These are phyloP conservation scores for Camarhynchus parvulus DNA, from an alignment of 2,113 vertebrate species.

Conservation along the genomic window DNA sequence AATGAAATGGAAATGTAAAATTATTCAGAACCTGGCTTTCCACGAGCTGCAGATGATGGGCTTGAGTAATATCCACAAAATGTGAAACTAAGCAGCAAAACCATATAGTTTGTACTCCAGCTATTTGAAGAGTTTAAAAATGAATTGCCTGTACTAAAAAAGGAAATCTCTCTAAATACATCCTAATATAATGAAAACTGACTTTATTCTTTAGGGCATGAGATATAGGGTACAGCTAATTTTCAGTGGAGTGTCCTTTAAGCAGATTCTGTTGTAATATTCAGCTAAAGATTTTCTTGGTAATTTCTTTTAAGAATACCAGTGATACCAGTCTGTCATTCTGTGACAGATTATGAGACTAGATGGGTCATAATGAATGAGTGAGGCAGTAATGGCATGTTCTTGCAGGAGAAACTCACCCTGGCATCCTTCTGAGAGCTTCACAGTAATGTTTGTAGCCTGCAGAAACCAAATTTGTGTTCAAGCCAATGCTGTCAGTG, in stretches of 20 bases:
- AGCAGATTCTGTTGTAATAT: neutral
- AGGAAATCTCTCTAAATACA: neutral
- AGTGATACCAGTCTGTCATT: neutral
- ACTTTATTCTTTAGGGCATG: neutral
- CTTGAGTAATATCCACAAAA: neutral
- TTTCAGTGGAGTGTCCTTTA: neutral
- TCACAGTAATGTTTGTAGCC: neutral
- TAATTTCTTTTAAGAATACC: neutral
- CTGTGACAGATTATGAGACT: neutral
- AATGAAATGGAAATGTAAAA: neutral
- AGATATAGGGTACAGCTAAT: neutral
- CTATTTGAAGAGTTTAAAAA: neutral
- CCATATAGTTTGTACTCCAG: neutral
- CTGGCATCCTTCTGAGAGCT: neutral
- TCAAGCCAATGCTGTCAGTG: neutral
- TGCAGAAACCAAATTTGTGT: neutral
- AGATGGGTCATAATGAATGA: neutral
- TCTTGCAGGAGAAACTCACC: neutral
- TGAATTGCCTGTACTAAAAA: neutral
- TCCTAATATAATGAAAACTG: neutral
- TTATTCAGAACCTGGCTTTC: neutral
- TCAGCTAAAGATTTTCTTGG: neutral
- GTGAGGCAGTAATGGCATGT: neutral
- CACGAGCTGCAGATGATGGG: neutral
- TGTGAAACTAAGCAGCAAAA: neutral